Base-by-base conservation (phyloP, 1,140 invertebrate species). In the Lordiphosa clarofinis region DNA sequence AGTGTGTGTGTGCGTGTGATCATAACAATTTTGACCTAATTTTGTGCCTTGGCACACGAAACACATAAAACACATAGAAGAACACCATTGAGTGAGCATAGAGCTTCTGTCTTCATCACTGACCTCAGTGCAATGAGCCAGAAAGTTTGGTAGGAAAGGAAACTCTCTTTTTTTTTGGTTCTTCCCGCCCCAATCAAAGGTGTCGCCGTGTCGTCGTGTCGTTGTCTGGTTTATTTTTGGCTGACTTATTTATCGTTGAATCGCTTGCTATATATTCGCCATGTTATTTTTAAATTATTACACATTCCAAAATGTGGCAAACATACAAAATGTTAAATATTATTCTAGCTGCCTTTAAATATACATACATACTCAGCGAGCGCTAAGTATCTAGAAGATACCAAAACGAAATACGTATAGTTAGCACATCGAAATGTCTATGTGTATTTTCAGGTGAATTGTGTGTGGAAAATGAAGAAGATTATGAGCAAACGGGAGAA, bases 21-120 rank as follows among this genome's bases (percentile, higher is more conserved):
- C 81, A 86, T 86, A 86, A 86, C 81, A 86, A 86, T 81, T 86
- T 86, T 86, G 82, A 86, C 82, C 82, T 48, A 86, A 86, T 86
- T 86, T 76, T 58, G 42, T 56, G 46, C 54, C 48, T 56, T 58
- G 50, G 56, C 53, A 57, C 35, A 72, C 59, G 75, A 68, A 75
- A 78, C 56, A 79, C 63, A 12, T 35, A 54, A 33, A n/a, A 54
- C 36, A 54, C 62, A 69, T 13, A n/a, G n/a, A n/a, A 70, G 48
- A 61, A 55, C 48, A 69, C 44, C 33, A 66, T 33, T 57, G 67
- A 81, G 58, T 76, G 66, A 79, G 49, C 36, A 43, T 12, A 36
- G 15, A 49, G 4, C 11, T 35, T 11, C 48, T 19, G 36, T 70
- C 35, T 56, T 49, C 67, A 71, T 76, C 75, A 81, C 76, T 81